Evolutionary conservation across 2,113 vertebrate genomes (phyloP), one percentile per base, ranked within the genome.

Genomic region (Lepus europaeus): DNA sequence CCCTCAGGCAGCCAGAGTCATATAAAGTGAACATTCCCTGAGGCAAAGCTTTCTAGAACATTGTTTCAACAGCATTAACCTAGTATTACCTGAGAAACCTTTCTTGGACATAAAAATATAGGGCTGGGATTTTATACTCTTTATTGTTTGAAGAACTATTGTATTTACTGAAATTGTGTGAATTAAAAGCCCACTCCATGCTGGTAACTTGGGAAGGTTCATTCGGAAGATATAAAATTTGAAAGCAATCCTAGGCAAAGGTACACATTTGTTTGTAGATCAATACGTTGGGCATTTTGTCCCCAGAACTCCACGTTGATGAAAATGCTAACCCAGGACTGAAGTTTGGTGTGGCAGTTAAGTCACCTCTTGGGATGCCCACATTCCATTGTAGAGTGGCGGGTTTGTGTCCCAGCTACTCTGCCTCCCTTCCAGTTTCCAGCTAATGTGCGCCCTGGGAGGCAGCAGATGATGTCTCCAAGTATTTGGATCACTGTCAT

Each of bases 21-120:
- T 94, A 83, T 91, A 69, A 92, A 87, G 83, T 63, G 76, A 95
- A 68, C 49, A 85, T 84, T 95, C 91, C 89, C 72, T 4, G 23
- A 87, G 87, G 96, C 69, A 78, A 19, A 90, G 80, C 84, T 92
- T 83, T 95, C 93, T 76, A 53, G 95, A 93, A 91, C 77, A n/a
- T 19, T 64, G 45, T 86, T 64, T 86, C 89, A 87, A 80, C 78
- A 92, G 79, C 76, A 84, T 87, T 95, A 96, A 81, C 53, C 79
- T 82, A 49, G 29, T 23, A 51, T 81, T 90, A 87, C 64, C 82
- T 89, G 66, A 80, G 69, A 88, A 82, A 61, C 77, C 20, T 88
- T 89, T 90, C 73, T 92, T 90, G 80, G 78, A 96, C 45, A 20
- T 92, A 70, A 88, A 59, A 94, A 83, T 73, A 45, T 74, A 86